phyloP scores from a whole-genome alignment of 2,888 invertebrate genomes.

The Meloe dianella region DNA sequence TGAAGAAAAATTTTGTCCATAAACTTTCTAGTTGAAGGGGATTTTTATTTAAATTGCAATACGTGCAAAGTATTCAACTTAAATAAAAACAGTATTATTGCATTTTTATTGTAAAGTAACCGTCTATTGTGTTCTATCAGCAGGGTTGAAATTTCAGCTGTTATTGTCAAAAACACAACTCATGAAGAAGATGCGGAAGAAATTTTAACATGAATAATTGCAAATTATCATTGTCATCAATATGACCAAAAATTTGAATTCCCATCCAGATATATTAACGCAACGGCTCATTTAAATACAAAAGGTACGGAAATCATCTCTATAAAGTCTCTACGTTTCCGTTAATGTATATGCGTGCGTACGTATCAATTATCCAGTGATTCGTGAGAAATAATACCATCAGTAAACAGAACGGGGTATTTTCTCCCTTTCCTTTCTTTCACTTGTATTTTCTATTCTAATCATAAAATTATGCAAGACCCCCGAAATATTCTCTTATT shows the following conservation, averaged over 20 bases:
- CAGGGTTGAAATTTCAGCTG: no score
- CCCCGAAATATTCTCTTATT: conserved; percentile 21
- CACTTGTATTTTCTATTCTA: not conserved
- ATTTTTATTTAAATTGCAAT: no score
- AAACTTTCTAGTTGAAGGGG: no score
- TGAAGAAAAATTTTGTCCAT: no score
- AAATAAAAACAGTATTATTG: no score
- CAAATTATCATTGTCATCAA: no score
- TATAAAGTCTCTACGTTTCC: not conserved
- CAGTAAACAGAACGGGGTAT: not conserved
- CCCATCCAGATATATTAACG: conserved; percentile 29
- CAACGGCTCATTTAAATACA: conserved; percentile 11
- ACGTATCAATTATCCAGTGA: conserved; percentile 34
- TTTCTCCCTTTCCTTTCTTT: not conserved
- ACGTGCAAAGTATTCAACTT: no score
- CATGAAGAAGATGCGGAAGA: no score
- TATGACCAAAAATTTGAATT: conserved; percentile 5
- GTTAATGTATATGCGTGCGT: conserved; percentile 27
- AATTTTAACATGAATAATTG: no score
- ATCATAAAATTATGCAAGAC: not conserved
- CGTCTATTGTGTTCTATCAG: no score
- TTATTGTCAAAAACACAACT: no score
- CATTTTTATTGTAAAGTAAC: no score
- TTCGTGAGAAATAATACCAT: conserved; percentile 27
- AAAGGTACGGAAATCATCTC: conserved; percentile 1